phyloP scores from a whole-genome alignment of 2,888 invertebrate genomes.

The Drosophila nigritarsus region DNA sequence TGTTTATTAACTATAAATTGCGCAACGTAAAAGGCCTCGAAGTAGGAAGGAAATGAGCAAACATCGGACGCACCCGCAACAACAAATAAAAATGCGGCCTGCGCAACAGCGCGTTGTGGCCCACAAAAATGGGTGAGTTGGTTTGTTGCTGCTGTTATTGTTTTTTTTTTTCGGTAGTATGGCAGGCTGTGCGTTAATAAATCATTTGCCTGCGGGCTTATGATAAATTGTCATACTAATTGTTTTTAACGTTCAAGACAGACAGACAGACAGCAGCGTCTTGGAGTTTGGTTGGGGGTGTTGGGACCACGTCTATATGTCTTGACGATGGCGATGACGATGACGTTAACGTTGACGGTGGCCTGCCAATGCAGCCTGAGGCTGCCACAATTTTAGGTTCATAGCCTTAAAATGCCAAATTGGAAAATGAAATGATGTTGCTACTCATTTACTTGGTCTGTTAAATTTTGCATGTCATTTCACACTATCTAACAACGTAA shows the following conservation, averaged over 20 bases:
- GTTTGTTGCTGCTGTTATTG: slow-evolving; percentile 37
- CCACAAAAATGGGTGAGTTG: slow-evolving; percentile 24
- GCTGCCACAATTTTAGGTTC: slow-evolving; percentile 45
- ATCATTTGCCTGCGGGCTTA: slow-evolving; percentile 74
- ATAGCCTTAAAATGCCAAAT: slow-evolving; percentile 48
- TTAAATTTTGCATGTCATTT: slow-evolving; percentile 65
- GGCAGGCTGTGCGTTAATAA: slow-evolving; percentile 65
- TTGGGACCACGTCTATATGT: slow-evolving; percentile 14
- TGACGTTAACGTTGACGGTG: slow-evolving; percentile 33
- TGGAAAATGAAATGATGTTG: slow-evolving; percentile 50
- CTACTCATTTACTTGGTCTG: slow-evolving; percentile 58
- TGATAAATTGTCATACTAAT: slow-evolving; percentile 83
- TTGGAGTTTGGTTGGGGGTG: slow-evolving; percentile 14
- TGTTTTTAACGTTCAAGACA: slow-evolving; percentile 76
- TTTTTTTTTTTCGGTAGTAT: slow-evolving; percentile 19
- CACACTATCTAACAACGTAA: slow-evolving; percentile 11
- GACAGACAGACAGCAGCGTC: slow-evolving; percentile 40
- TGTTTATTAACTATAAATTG: slow-evolving; percentile 78
- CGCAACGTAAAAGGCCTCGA: slow-evolving; percentile 55
- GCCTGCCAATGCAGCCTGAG: slow-evolving; percentile 39
- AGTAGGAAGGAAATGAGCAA: slow-evolving; percentile 75
- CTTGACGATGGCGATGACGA: slow-evolving; percentile 3
- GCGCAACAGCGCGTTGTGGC: slow-evolving; percentile 35
- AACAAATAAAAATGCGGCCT: slow-evolving; percentile 63
- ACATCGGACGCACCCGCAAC: slow-evolving; percentile 73